phyloP scores from a whole-genome alignment of 2,113 vertebrate genomes.

The Verasper variegatus region DNA sequence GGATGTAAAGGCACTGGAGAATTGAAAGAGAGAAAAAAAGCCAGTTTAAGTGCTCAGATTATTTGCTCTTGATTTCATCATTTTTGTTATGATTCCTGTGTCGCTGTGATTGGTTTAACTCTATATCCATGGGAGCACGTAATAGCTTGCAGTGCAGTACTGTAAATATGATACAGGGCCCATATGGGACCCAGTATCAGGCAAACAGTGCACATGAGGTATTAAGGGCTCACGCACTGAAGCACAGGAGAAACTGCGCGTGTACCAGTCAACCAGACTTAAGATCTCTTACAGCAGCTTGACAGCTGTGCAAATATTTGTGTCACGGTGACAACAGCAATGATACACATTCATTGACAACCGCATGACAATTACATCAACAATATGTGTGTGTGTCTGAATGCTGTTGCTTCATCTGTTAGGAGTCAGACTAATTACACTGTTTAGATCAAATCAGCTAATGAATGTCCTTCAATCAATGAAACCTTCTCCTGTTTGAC shows the following conservation, averaged over 20 bases:
- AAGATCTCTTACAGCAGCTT: no score
- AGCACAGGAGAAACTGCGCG: no score
- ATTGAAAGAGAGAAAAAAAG: background rate
- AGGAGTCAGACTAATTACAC: no score
- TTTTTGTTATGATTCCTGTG: slow-evolving; percentile 9
- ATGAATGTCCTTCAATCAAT: slow-evolving; percentile 59
- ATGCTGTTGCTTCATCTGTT: no score
- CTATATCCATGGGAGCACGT: slow-evolving; percentile 4
- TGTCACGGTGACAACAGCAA: no score
- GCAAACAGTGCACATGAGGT: slow-evolving; percentile 24
- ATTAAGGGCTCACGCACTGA: slow-evolving; percentile 18
- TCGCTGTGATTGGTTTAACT: slow-evolving; percentile 23
- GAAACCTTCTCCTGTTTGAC: slow-evolving; percentile 35
- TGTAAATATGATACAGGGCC: slow-evolving; percentile 42
- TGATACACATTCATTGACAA: no score
- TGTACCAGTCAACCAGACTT: background rate
- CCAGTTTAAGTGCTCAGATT: background rate
- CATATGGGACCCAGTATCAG: slow-evolving; percentile 18
- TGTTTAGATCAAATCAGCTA: slow-evolving; percentile 15
- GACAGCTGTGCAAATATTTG: no score
- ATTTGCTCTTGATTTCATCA: slow-evolving; percentile 19
- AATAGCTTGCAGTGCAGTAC: slow-evolving; percentile 17
- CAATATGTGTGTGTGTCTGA: no score
- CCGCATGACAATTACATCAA: no score
- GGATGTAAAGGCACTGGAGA: background rate